phyloP scores from a whole-genome alignment of 1,140 invertebrate species.

The Pogonus chalceus region DNA sequence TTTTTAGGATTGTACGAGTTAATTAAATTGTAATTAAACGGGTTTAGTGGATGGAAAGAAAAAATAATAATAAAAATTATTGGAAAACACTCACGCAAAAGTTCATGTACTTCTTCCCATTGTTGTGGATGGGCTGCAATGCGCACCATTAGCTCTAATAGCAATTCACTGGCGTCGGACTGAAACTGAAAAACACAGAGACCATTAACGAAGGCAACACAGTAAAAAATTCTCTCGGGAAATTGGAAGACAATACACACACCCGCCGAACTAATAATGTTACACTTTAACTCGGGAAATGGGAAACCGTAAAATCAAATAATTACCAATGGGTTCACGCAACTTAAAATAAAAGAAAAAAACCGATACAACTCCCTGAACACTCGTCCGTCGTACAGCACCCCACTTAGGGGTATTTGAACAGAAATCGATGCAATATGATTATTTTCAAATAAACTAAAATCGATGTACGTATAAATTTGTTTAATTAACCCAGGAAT shows the following conservation, averaged over 20 bases:
- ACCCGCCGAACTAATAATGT: background rate
- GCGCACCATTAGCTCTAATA: slow-evolving; percentile 28
- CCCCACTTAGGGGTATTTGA: too few species aligned
- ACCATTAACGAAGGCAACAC: background rate
- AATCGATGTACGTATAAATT: background rate
- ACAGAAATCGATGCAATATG: too few species aligned
- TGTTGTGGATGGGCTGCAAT: slow-evolving; percentile 28
- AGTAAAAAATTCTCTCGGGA: background rate
- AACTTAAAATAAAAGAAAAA: too few species aligned
- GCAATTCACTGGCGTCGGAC: slow-evolving; percentile 22
- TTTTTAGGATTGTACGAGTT: too few species aligned
- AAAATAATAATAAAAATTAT: too few species aligned
- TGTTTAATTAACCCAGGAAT: background rate
- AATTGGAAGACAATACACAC: background rate
- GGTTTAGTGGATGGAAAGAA: too few species aligned
- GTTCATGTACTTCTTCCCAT: slow-evolving; percentile 26
- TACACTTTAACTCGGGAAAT: background rate
- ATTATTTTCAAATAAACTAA: background rate
- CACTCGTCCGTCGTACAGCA: too few species aligned
- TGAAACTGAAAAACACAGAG: background rate
- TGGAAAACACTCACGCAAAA: slow-evolving; percentile 32
- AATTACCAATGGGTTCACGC: background rate
- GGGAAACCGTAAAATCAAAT: background rate
- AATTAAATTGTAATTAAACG: too few species aligned
- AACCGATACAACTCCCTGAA: too few species aligned